phyloP scores from a whole-genome alignment of 2,113 vertebrate species.

The Apteryx mantelli region DNA sequence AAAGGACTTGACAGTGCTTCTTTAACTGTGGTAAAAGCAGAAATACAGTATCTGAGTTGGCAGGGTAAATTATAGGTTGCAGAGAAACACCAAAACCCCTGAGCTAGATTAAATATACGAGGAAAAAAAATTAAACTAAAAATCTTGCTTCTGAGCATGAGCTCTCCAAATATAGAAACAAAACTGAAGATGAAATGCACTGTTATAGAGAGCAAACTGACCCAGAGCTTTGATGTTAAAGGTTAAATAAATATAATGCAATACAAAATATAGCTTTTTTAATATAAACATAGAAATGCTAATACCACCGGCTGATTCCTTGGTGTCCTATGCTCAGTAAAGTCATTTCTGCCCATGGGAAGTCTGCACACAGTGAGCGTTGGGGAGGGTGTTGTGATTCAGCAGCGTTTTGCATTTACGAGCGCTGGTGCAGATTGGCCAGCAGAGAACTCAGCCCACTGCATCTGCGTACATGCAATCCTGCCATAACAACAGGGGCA shows the following conservation, averaged over 20 bases:
- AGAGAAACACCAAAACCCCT: slow-evolving; percentile 14
- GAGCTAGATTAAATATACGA: background rate
- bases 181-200: slow-evolving; percentile 4
- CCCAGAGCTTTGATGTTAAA: slow-evolving; percentile 7
- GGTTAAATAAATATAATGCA: slow-evolving; percentile 24
- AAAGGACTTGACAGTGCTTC: background rate
- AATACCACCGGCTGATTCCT: background rate
- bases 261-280: slow-evolving; percentile 16
- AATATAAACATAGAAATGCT: slow-evolving; percentile 4
- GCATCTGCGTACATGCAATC: background rate
- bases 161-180: slow-evolving; percentile 35
- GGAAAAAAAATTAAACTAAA: background rate
- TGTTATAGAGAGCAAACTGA: background rate
- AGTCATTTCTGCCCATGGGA: background rate
- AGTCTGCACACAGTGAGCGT: background rate
- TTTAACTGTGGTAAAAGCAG: slow-evolving; percentile 19
- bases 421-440: background rate
- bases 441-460: background rate
- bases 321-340: background rate
- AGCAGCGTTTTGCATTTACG: background rate
- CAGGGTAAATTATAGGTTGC: slow-evolving; percentile 31
- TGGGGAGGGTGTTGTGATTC: background rate
- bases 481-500: background rate
- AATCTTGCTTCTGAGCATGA: background rate
- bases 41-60: slow-evolving; percentile 12